A percentile compares a stretch with the other conserved stretches of the same genome.
Conservation (phyloP, 2,797 vertebrate species). For the Bovichtus variegatus region DNA sequence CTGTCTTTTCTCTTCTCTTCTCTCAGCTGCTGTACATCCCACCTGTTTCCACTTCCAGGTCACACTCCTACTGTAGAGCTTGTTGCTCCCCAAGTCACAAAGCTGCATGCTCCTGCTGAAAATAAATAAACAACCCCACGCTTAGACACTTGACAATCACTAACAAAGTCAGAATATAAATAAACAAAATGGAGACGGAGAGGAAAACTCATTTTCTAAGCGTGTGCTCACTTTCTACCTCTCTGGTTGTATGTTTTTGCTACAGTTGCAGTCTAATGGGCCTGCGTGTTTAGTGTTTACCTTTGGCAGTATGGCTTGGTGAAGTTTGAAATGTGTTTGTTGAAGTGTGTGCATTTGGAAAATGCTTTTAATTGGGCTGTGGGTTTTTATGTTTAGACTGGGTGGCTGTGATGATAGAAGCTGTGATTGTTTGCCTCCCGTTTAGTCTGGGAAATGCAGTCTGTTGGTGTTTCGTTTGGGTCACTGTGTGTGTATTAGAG, state of each 20-base stretch:
- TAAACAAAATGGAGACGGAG: constrained; percentile 69
- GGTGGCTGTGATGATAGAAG: constrained; percentile 56
- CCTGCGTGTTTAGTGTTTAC: constrained; percentile 77
- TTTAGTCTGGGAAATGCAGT: constrained; percentile 46
- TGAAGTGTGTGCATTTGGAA: constrained; percentile 31
- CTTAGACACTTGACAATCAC: constrained; percentile 74
- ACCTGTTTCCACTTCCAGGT: constrained; percentile 49
- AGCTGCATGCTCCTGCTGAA: constrained; percentile 57
- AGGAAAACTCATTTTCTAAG: constrained; percentile 41
- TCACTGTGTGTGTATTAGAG: constrained; percentile 13
- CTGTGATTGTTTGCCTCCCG: constrained; percentile 69
- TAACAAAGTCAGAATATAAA: constrained; percentile 74
- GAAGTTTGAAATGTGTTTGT: constrained; percentile 47
- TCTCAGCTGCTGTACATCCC: constrained; percentile 10
- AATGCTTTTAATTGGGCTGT: constrained; percentile 58
- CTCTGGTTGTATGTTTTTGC: constrained; percentile 63
- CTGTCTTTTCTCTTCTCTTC: background rate
- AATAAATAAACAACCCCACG: constrained; percentile 83
- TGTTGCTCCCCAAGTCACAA: constrained; percentile 17
- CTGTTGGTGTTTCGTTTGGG: constrained; percentile 38
- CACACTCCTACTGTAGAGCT: constrained; percentile 16
- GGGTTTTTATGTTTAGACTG: constrained; percentile 64
- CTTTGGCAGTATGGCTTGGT: constrained; percentile 61
- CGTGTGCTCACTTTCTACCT: constrained; percentile 17
- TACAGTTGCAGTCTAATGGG: constrained; percentile 67